These are phyloP conservation scores for Acromyrmex charruanus DNA, from an alignment of 1,140 invertebrate species.

Conservation along the genomic window DNA sequence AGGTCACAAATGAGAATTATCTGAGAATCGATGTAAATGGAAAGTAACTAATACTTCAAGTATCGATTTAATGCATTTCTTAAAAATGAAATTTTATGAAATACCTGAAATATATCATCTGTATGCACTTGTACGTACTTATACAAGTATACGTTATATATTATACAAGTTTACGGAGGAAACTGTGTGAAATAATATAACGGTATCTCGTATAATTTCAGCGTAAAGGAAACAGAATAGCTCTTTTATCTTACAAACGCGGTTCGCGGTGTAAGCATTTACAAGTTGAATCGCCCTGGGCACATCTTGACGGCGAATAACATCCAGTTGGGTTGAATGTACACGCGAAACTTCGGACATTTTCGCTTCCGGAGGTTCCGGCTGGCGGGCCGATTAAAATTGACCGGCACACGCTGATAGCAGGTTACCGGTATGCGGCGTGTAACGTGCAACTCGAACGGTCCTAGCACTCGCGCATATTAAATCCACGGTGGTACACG, in stretches of 20 bases:
- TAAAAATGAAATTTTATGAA: background rate
- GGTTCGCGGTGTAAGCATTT: background rate
- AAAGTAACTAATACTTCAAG: no score
- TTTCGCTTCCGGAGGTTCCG: conserved; percentile 10
- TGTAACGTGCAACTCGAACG: background rate
- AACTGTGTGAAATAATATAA: background rate
- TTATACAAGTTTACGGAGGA: background rate
- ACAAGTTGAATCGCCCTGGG: background rate
- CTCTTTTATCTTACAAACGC: background rate
- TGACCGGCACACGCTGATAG: conserved; percentile 17
- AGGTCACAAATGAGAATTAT: no score
- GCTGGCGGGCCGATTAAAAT: conserved; percentile 49
- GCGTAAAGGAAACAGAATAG: conserved; percentile 2
- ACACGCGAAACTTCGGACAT: conserved; percentile 11
- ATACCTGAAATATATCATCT: background rate
- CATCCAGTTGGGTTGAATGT: conserved; percentile 37
- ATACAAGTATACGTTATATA: background rate
- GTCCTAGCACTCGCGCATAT: conserved; percentile 61
- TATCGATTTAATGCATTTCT: no score
- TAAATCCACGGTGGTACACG: conserved; percentile 61
- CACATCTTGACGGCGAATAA: conserved; percentile 19
- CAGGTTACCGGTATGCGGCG: background rate
- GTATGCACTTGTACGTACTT: background rate
- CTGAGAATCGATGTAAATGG: no score
- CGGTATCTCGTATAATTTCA: conserved; percentile 11